Base-by-base conservation (phyloP, 2,888 invertebrate species). In the Macrophya annulata region DNA sequence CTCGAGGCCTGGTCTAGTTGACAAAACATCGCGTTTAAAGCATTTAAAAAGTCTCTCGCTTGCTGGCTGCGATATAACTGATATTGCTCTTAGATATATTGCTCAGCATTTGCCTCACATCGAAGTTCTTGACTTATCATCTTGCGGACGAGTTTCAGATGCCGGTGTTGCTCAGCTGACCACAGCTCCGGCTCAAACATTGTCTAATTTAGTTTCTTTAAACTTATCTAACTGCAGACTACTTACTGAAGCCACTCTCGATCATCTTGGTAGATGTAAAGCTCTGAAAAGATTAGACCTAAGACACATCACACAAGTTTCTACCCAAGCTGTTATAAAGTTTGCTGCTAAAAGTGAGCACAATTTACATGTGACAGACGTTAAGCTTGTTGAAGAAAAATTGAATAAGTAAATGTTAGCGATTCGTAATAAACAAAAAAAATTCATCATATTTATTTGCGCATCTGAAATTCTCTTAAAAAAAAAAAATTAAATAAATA, bases 61-160 rank as follows among this genome's bases (percentile, higher is more conserved):
- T 84, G 97, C 98, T 40, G 98, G 98, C 15, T 98, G 98, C 0
- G 98, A 98, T 90, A 96, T 99, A 87, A 97, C 98, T 0, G 99
- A 99, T 92, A 96, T 98, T n/a, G 96, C 97, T 0, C 94, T 98
- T 93, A 95, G 96, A 15, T 96, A 96, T 89, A 95, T 97, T 9
- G 96, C 96, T 0, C 96, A 98, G 94, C 97, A 97, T 87, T 92
- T 98, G 85, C 97, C 97, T 0, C 95, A 95, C 89, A 94, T 99
- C 84, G 95, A 95, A 85, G 96, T 96, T 88, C 94, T 99, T 89
- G 97, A 98, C 94, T 95, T 99, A 88, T 96, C 98, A 87, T 97
- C 97, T 85, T 99, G 99, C 93, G 96, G 97, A 85, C 95, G 98
- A 40, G 95, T 99, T 65, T 98, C 98, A 0, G 98, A 99, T 93